Evolutionary conservation across 2,888 invertebrate species (phyloP).

Genomic region (Chirona hameri): DNA sequence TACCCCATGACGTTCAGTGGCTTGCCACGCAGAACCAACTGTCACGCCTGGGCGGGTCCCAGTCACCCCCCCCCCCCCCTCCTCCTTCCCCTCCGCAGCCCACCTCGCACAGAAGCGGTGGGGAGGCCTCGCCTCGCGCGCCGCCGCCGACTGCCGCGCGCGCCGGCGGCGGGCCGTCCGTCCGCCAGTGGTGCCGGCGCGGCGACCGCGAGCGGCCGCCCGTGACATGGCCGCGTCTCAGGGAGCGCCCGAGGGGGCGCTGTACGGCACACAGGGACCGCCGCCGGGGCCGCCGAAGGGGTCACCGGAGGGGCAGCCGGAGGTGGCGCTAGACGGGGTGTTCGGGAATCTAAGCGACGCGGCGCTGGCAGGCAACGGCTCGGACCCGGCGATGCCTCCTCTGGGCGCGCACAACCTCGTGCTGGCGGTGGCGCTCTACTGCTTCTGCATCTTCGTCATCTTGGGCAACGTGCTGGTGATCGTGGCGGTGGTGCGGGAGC

Average conservation of each 20-base stretch:
- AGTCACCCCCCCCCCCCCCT: not conserved
- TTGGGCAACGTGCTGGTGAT: slow-evolving; percentile 94
- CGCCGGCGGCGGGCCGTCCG: slow-evolving; percentile 25
- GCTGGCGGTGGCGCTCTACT: slow-evolving; percentile 72
- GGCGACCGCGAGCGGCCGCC: not conserved
- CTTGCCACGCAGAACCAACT: too few species aligned
- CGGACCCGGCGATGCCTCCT: slow-evolving; percentile 33
- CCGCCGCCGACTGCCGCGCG: slow-evolving; percentile 6
- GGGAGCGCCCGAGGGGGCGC: not conserved
- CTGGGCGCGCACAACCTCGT: slow-evolving; percentile 33
- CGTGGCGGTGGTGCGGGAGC: slow-evolving; percentile 83
- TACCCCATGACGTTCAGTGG: too few species aligned
- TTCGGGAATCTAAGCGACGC: not conserved
- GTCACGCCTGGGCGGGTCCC: not conserved
- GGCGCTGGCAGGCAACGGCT: slow-evolving; percentile 29
- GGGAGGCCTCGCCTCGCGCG: not conserved
- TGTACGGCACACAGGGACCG: not conserved
- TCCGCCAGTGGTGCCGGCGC: not conserved
- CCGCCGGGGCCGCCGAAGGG: not conserved
- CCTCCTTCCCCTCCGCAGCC: not conserved
- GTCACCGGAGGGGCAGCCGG: too few species aligned
- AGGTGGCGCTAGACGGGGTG: too few species aligned
- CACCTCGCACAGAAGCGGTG: too few species aligned
- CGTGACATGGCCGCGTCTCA: not conserved
- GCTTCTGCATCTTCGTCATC: slow-evolving; percentile 88